Base-by-base conservation (phyloP, 2,113 vertebrate genomes). In the Pangasianodon gigas region DNA sequence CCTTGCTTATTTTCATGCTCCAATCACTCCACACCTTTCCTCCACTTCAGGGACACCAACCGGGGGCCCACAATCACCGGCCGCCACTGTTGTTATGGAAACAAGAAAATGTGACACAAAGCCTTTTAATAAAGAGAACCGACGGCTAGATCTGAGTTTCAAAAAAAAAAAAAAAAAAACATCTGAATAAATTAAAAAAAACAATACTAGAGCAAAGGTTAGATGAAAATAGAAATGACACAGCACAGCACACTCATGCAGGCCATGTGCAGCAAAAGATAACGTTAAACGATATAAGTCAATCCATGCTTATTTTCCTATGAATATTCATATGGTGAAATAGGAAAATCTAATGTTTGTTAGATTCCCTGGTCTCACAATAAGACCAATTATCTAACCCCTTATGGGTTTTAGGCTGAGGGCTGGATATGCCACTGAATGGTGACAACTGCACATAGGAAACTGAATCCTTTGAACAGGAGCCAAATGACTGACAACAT, bases 61-160 rank as follows among this genome's bases (percentile, higher is more conserved):
- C 92, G 89, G 90, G 91, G 90, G 89, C 89, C 92, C 91, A 93
- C 91, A 90, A 90, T 91, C 88, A 95, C 93, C 88, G 91, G 94
- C 94, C 94, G 94, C 95, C 91, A 93, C 94, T 94, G 96, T 96
- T 96, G 96, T 96, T 96, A 96, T 96, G 96, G 96, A 96, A 96
- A 96, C 96, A 92, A 94, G 95, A 94, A 84, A 92, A 93, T 91
- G 93, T 94, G 94, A 95, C 95, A 96, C 95, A 96, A 96, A 95
- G 92, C 90, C 89, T 91, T 85, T 90, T 92, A 91, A 91, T 92
- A 92, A 92, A 90, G 88, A 91, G 90, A 85, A 82, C 88, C 85
- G 71, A 86, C n/a, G 65, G 80, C 87, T 65, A 89, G 89, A 92
- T 94, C 93, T 92, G 91, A 93, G 93, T 95, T 94, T 95, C 94